These are phyloP conservation scores for Cantharis rufa DNA, from an alignment of 2,888 invertebrate species.

Conservation along the genomic window DNA sequence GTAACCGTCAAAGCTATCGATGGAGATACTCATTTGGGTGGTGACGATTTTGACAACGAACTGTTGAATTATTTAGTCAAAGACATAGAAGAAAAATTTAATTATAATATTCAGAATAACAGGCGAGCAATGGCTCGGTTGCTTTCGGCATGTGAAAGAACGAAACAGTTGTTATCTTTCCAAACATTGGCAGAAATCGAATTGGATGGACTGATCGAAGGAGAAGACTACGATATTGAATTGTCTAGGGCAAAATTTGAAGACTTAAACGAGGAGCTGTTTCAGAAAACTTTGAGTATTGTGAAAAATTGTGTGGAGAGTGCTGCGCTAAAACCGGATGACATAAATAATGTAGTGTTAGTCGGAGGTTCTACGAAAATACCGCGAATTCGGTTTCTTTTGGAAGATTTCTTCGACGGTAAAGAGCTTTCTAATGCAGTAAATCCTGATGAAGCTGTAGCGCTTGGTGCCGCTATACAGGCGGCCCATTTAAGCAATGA, in stretches of 20 bases:
- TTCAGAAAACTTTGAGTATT: slow-evolving; percentile 53
- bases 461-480: slow-evolving; percentile 91
- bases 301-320: slow-evolving; percentile 90
- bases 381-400: slow-evolving; percentile 89
- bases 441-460: slow-evolving; percentile 93
- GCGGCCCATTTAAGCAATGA: slow-evolving; percentile 76
- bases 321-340: slow-evolving; percentile 87
- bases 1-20: slow-evolving; percentile 91
- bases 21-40: slow-evolving; percentile 97
- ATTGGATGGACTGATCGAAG: slow-evolving; percentile 87
- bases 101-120: neutral
- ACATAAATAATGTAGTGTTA: slow-evolving; percentile 82
- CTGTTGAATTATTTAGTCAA: neutral
- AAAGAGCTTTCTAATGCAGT: slow-evolving; percentile 91
- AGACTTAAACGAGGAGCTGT: slow-evolving; percentile 87
- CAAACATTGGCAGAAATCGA: slow-evolving; percentile 63
- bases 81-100: neutral
- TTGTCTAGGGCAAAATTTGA: slow-evolving; percentile 92
- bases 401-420: slow-evolving; percentile 82
- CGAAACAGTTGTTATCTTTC: neutral
- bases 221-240: slow-evolving; percentile 87
- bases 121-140: neutral
- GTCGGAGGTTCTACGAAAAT: slow-evolving; percentile 94
- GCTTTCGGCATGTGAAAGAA: neutral
- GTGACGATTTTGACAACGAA: slow-evolving; percentile 96